phyloP scores from a whole-genome alignment of 2,797 vertebrate species.

The Peromyscus aztecus region DNA sequence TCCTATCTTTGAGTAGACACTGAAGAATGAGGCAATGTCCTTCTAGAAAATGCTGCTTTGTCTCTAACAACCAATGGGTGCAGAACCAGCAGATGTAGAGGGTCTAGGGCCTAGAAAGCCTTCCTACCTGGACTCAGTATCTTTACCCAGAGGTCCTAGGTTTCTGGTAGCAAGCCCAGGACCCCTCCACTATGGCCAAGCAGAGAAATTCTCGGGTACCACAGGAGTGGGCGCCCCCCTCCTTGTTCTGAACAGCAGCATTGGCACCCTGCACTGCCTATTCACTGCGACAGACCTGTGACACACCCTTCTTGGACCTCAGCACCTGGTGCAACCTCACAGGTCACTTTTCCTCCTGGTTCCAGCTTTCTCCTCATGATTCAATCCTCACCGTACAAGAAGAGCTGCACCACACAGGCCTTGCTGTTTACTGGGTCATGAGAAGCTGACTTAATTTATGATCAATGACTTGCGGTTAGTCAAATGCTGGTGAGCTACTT shows the following conservation, averaged over 20 bases:
- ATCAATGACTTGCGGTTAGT: background rate
- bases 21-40: background rate
- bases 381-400: background rate
- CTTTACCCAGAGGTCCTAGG: background rate
- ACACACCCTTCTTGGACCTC: fast-evolving
- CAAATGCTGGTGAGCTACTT: background rate
- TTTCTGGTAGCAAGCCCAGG: background rate
- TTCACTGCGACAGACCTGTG: background rate
- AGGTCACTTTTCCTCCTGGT: background rate
- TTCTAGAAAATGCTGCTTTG: background rate
- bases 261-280: background rate
- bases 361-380: background rate
- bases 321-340: too few species aligned
- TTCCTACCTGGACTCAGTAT: background rate
- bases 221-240: background rate
- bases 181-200: background rate
- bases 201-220: background rate
- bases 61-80: too few species aligned
- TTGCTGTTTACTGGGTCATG: background rate
- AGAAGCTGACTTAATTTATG: background rate
- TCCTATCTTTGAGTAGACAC: background rate
- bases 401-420: background rate
- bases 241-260: too few species aligned
- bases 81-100: background rate
- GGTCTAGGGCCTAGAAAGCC: background rate